A percentile compares a stretch with the other conserved stretches of the same genome.
Conservation (phyloP, 2,888 invertebrate genomes). For the Chydorus sphaericus region DNA sequence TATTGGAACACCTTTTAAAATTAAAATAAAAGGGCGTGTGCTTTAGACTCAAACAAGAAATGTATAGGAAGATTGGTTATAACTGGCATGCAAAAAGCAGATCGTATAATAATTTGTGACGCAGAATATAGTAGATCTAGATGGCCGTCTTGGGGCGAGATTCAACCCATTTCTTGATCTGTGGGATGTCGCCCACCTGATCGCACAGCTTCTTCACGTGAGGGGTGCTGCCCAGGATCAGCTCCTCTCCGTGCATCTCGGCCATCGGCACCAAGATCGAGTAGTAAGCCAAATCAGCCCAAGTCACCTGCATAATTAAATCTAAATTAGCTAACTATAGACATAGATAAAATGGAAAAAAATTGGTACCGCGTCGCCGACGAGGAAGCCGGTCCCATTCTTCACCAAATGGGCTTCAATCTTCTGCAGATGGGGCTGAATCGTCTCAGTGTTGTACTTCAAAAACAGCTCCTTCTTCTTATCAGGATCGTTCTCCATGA, state of each 20-base stretch:
- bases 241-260: constrained; percentile 37
- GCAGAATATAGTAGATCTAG: constrained; percentile 28
- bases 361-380: constrained; percentile 39
- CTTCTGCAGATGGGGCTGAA: constrained; percentile 39
- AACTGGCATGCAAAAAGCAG: too few species aligned
- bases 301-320: constrained; percentile 36
- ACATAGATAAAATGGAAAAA: too few species aligned
- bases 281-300: constrained; percentile 43
- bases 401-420: constrained; percentile 38
- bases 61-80: too few species aligned
- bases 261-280: constrained; percentile 40
- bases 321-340: not conserved
- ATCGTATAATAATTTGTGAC: too few species aligned
- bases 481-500: constrained; percentile 9
- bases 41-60: too few species aligned
- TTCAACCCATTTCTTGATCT: constrained; percentile 39
- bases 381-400: constrained; percentile 37
- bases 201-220: constrained; percentile 37
- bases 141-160: constrained; percentile 41
- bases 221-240: constrained; percentile 38
- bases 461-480: constrained; percentile 39
- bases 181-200: constrained; percentile 37
- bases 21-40: too few species aligned
- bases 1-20: too few species aligned
- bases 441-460: constrained; percentile 37